Conservation (phyloP, 2,888 invertebrate species). For the Hypomecis atomaria region DNA sequence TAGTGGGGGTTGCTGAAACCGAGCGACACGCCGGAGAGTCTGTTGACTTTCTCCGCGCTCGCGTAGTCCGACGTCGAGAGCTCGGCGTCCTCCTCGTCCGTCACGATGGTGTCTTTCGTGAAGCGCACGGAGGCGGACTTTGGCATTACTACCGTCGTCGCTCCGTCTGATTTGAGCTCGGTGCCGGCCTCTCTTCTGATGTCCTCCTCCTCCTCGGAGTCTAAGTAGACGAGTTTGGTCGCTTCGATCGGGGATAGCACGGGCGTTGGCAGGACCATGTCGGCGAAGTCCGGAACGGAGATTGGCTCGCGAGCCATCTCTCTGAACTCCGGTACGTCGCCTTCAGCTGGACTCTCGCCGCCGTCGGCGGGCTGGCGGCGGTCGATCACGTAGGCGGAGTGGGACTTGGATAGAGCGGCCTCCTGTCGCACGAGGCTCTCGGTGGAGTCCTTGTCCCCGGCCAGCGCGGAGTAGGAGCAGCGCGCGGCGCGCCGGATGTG, state of each 20-base stretch:
- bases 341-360: constrained; percentile 61
- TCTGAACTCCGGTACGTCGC: constrained; percentile 47
- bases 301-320: constrained; percentile 87
- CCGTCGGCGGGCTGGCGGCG: constrained; percentile 64
- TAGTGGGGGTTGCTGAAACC: constrained; percentile 92
- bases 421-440: constrained; percentile 83
- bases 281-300: constrained; percentile 90
- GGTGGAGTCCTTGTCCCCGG: constrained; percentile 85
- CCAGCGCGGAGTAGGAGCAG: constrained; percentile 89
- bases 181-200: constrained; percentile 52
- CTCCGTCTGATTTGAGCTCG: constrained; percentile 8
- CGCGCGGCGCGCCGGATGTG: constrained; percentile 88
- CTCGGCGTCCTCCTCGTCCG: constrained; percentile 83
- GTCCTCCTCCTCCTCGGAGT: constrained; percentile 87
- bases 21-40: constrained; percentile 79
- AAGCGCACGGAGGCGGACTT: constrained; percentile 84
- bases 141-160: constrained; percentile 48
- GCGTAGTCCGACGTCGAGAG: constrained; percentile 90
- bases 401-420: constrained; percentile 80
- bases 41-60: constrained; percentile 88
- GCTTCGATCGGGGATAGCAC: constrained; percentile 88
- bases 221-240: constrained; percentile 88
- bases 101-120: constrained; percentile 76
- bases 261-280: constrained; percentile 86
- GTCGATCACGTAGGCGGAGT: constrained; percentile 84